Evolutionary conservation across 2,113 vertebrate genomes (phyloP), one percentile per base, ranked within the genome.

Genomic region (Hassar affinis): DNA sequence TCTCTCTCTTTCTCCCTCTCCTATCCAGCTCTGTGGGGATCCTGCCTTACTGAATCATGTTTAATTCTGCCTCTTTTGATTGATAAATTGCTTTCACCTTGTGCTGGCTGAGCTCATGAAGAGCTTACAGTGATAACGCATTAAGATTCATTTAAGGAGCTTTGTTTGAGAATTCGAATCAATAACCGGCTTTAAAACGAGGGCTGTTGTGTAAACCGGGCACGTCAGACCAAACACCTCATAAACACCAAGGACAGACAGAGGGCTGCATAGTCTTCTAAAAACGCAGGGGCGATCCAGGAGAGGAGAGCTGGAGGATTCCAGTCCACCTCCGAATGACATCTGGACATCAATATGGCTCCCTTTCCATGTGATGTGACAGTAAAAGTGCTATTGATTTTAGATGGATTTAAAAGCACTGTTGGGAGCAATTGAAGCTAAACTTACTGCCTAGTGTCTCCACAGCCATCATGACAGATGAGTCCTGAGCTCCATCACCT

Each of bases 331-430:
- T 87, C 82, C 80, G 90, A 93, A 91, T 91, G 92, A 93, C 91
- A 92, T 91, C 86, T 90, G 87, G 90, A 93, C 92, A 90, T 95
- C 93, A 93, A 93, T 93, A 92, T 85, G 68, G 80, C 85, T 90
- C 88, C 83, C 83, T 86, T 84, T 88, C 91, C 89, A 88, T 91
- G 84, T 88, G 84, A 90, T 88, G 90, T 92, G 92, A 92, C 91
- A 92, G 92, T 92, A 91, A 94, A 94, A 93, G 93, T 90, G 79
- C 76, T 92, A 94, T 94, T 92, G 94, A 94, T 94, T 94, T 92
- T 91, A 81, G 83, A 82, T 86, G 88, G 91, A 94, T 93, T 79
- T 92, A 92, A 94, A 89, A 89, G 91, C 89, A 90, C 93, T 90
- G 86, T 85, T 87, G 93, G 93, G 93, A 95, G 92, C 93, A 93